phyloP scores from a whole-genome alignment of 2,113 vertebrate species.

The Eolophus roseicapilla region DNA sequence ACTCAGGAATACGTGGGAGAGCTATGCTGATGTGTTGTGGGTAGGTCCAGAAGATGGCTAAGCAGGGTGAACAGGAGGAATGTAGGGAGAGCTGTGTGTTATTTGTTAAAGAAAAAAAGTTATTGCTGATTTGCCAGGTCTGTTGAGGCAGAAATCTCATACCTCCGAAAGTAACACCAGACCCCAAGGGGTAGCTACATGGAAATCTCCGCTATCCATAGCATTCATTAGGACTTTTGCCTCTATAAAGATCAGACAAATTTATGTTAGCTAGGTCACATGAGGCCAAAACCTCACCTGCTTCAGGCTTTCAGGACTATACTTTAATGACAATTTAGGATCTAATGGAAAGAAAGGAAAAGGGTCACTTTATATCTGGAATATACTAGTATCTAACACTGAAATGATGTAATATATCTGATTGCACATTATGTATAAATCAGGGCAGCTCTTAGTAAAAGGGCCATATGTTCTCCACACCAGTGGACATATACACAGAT shows the following conservation, averaged over 20 bases:
- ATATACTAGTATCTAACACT: conserved; percentile 20
- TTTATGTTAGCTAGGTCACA: conserved; percentile 62
- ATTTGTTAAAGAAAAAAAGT: conserved; percentile 19
- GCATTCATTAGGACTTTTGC: conserved; percentile 47
- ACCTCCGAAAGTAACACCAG: conserved; percentile 60
- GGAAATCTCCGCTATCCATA: conserved; percentile 49
- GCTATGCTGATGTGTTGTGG: neutral
- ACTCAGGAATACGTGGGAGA: neutral
- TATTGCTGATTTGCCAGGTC: conserved; percentile 55
- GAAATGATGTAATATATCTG: conserved; percentile 50
- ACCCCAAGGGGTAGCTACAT: conserved; percentile 40
- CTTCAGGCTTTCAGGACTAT: conserved; percentile 52
- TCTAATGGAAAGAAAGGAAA: conserved; percentile 52
- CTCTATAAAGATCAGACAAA: conserved; percentile 69
- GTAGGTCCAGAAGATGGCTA: neutral
- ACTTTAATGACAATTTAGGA: conserved; percentile 54
- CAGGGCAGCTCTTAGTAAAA: neutral
- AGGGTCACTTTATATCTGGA: conserved; percentile 54
- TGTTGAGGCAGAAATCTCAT: conserved; percentile 48
- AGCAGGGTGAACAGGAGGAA: neutral
- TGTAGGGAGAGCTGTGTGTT: neutral
- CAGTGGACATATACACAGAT: neutral
- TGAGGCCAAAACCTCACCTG: conserved; percentile 49
- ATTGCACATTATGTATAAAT: conserved; percentile 36
- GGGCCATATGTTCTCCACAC: neutral